Conservation (phyloP, 2,113 vertebrate species). For the Ondatra zibethicus region DNA sequence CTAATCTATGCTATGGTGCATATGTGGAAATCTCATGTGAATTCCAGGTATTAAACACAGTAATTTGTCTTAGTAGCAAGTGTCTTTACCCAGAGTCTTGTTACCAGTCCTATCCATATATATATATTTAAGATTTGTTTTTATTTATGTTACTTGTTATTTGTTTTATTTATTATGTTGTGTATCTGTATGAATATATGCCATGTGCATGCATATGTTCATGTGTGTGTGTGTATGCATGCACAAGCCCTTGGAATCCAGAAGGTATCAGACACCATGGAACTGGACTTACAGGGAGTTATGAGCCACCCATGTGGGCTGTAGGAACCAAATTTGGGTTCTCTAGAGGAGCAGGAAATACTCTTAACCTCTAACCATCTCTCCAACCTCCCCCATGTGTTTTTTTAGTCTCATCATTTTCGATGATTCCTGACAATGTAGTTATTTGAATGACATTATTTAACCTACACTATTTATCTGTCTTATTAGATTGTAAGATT, state of each 20-base stretch:
- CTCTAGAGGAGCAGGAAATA: too few species aligned
- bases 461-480: background rate
- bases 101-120: background rate
- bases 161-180: background rate
- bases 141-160: background rate
- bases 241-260: background rate
- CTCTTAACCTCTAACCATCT: too few species aligned
- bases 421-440: slow-evolving; percentile 10
- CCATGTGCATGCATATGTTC: background rate
- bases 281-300: background rate
- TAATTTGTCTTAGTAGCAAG: background rate
- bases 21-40: background rate
- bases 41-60: background rate
- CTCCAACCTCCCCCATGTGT: background rate
- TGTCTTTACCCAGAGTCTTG: background rate
- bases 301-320: background rate
- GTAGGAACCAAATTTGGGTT: background rate
- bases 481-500: slow-evolving; percentile 35
- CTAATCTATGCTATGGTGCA: background rate
- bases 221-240: background rate
- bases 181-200: background rate
- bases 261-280: background rate
- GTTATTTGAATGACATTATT: slow-evolving; percentile 33
- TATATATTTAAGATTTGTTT: background rate
- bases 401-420: background rate